Evolutionary conservation across 2,113 vertebrate species (phyloP), one percentile per base, ranked within the genome.

Genomic region (Calyptommatus sinebrachiatus): DNA sequence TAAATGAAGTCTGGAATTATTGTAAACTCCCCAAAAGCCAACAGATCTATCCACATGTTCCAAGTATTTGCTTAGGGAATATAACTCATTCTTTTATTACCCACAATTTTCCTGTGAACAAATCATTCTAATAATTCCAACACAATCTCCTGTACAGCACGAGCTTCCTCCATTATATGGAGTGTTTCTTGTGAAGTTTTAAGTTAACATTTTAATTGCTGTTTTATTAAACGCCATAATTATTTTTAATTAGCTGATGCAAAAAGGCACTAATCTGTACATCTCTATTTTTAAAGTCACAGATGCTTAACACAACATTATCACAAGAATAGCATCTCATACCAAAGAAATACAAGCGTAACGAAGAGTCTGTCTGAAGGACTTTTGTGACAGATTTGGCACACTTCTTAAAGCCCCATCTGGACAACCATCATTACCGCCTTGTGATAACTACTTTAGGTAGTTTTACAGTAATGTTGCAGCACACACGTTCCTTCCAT

Each of bases 221-320:
- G 35, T 69, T 74, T 70, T 69, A 78, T 53, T 20, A 79, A 89
- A 63, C 3, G 46, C 41, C 73, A 16, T 63, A 63, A 57, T 14
- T 61, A 53, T 62, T 75, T 81, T 81, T 76, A 50, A 68, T 76
- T 70, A 41, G 57, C 21, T 50, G 14, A 41, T 22, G 28, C 9
- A 29, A 31, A 31, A 60, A 41, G 61, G 35, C 21, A 62, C 16
- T 70, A 61, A 45, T 70, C 53, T 45, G 22, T 31, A 76, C 41
- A 81, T n/a, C 41, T 81, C 53, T 48, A 26, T 5, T 75, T 61
- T 46, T 35, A 61, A 31, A 50, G 28, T 45, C 60, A 65, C 22
- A 65, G 70, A 31, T 35, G 22, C 53, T 45, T 71, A 35, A 21
- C 29, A n/a, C 8, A 79, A 35, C 50, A 65, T 3, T 48, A 60